Percentiles rank a stretch among this genome's conserved stretches.
These are phyloP conservation scores for Dysdera silvatica DNA, from an alignment of 1,140 invertebrate species.

Conservation along the genomic window DNA sequence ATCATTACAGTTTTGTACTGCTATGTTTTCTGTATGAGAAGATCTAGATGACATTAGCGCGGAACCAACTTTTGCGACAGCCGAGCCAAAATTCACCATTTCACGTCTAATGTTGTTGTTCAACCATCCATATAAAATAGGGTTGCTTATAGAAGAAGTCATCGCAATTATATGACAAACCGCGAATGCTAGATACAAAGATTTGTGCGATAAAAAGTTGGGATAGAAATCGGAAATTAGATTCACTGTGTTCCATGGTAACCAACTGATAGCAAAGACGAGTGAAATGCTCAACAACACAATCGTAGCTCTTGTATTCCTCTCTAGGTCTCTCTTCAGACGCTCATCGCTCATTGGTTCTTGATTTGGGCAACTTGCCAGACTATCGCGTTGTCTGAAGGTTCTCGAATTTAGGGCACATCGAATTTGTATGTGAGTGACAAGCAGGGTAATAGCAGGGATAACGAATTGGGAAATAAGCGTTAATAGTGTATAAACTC, in stretches of 20 bases:
- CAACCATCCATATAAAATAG: conserved; percentile 52
- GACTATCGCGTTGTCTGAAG: not conserved
- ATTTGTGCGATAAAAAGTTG: conserved; percentile 33
- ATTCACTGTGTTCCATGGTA: conserved; percentile 52
- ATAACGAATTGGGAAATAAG: conserved; percentile 52
- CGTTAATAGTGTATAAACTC: conserved; percentile 48
- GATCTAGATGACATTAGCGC: conserved; percentile 10
- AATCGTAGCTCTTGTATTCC: conserved; percentile 50
- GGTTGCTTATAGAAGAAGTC: conserved; percentile 51
- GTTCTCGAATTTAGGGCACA: conserved; percentile 40
- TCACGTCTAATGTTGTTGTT: conserved; percentile 49
- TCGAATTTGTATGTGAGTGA: conserved; percentile 51
- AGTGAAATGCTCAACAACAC: conserved; percentile 40
- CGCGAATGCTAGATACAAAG: conserved; percentile 49
- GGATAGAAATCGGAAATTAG: conserved; percentile 45
- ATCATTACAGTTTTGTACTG: conserved; percentile 5
- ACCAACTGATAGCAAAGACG: conserved; percentile 44
- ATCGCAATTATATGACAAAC: conserved; percentile 51
- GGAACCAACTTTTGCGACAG: conserved; percentile 8
- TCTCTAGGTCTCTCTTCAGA: conserved; percentile 41
- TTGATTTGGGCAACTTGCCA: not conserved
- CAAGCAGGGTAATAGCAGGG: conserved; percentile 49
- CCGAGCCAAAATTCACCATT: conserved; percentile 30
- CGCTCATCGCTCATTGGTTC: conserved; percentile 4
- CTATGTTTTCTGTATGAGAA: conserved; percentile 12